Percentiles rank a stretch among this genome's conserved stretches.
Evolutionary conservation across 2,888 invertebrate species (phyloP).

Genomic region (Camptogramma bilineatum): DNA sequence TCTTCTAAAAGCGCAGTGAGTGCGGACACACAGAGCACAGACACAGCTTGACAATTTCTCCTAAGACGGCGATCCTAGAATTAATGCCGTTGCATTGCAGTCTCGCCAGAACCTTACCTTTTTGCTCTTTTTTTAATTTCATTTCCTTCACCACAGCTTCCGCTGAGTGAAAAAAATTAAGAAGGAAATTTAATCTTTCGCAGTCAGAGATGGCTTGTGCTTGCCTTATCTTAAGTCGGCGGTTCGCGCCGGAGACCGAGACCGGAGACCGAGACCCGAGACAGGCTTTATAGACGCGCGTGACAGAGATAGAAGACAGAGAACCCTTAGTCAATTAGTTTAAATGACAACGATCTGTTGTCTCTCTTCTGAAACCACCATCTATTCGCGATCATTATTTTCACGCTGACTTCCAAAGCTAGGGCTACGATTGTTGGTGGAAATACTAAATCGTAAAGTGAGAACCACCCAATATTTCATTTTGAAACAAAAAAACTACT

Average conservation of each 20-base stretch:
- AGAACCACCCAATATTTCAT: no score
- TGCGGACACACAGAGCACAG: slow-evolving; percentile 39
- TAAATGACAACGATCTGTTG: no score
- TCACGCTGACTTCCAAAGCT: background rate
- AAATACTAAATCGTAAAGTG: background rate
- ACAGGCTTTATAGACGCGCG: no score
- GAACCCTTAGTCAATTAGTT: no score
- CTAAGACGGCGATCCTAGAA: slow-evolving; percentile 55
- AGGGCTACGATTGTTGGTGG: background rate
- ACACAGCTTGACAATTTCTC: slow-evolving; percentile 52
- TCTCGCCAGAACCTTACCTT: slow-evolving; percentile 50
- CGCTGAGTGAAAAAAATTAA: slow-evolving; percentile 46
- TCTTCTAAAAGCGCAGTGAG: slow-evolving; percentile 14
- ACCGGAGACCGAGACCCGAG: no score
- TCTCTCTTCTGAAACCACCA: no score
- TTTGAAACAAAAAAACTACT: no score
- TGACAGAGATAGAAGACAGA: no score
- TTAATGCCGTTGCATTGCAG: slow-evolving; percentile 56
- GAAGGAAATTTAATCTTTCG: slow-evolving; percentile 48
- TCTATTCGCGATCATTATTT: slow-evolving; percentile 3
- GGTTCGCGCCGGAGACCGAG: no score
- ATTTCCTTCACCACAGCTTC: slow-evolving; percentile 46
- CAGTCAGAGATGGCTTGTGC: slow-evolving; percentile 38
- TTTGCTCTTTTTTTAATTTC: slow-evolving; percentile 53
- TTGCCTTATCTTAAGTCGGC: slow-evolving; percentile 16